Percentiles rank a stretch among this genome's conserved stretches.
These are phyloP conservation scores for Holothuria glaberrima DNA, from an alignment of 35 echinoderm and acorn worm genomes.

Conservation along the genomic window DNA sequence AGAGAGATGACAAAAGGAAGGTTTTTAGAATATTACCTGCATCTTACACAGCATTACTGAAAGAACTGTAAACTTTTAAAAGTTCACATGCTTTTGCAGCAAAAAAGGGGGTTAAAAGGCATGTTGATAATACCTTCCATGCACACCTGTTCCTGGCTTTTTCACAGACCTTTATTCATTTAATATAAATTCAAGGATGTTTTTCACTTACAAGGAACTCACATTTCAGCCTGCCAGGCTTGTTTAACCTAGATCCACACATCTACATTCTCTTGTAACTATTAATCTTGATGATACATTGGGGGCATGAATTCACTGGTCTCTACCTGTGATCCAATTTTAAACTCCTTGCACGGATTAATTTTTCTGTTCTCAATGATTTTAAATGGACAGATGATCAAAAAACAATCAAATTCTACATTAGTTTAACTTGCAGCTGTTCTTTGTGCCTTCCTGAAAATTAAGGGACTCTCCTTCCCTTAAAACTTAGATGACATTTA, in stretches of 20 bases:
- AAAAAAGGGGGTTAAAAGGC: too few species aligned
- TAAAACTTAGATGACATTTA: too few species aligned
- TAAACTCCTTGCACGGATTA: constrained; percentile 11
- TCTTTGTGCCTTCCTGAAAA: not conserved
- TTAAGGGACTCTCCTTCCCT: too few species aligned
- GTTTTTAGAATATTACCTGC: too few species aligned
- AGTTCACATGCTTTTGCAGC: too few species aligned
- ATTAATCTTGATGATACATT: not conserved
- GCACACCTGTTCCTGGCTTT: constrained; percentile 19
- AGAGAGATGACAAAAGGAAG: too few species aligned
- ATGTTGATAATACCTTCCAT: too few species aligned
- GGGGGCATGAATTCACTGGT: constrained; percentile 40
- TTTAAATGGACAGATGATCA: not conserved
- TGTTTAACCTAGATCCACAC: constrained; percentile 29
- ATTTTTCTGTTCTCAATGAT: constrained; percentile 21
- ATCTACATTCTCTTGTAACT: not conserved
- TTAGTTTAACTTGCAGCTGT: constrained; percentile 13
- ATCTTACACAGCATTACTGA: too few species aligned
- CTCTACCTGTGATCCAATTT: constrained; percentile 29
- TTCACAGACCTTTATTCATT: not conserved
- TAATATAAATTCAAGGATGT: constrained; percentile 44
- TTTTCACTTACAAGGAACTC: constrained; percentile 34
- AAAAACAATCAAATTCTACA: constrained; percentile 28
- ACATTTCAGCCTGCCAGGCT: constrained; percentile 22
- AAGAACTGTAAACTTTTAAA: too few species aligned